phyloP scores from a whole-genome alignment of 2,888 invertebrate genomes.

The Pterobdella sp. region DNA sequence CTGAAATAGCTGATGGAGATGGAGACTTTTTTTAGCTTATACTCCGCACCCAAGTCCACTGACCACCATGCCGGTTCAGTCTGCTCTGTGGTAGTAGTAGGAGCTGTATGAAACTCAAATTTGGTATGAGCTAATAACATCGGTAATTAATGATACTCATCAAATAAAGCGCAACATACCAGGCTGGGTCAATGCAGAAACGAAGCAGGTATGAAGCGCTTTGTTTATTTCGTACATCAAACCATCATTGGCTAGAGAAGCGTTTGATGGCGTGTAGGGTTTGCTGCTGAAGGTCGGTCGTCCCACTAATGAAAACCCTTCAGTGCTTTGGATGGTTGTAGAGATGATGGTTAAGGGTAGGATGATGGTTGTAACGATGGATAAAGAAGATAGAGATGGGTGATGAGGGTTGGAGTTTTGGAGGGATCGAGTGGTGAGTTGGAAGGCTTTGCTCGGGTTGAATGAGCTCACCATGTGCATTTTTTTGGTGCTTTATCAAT shows the following conservation, averaged over 20 bases:
- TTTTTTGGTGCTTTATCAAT: too few relatives aligned
- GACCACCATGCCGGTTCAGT: not conserved
- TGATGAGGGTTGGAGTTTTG: too few relatives aligned
- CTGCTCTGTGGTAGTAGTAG: not conserved
- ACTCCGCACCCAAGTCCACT: conserved; percentile 10
- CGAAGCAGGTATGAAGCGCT: conserved; percentile 15
- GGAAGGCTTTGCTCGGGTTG: too few relatives aligned
- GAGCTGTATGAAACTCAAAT: not conserved
- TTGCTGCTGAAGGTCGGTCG: conserved; percentile 10
- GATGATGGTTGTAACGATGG: not conserved
- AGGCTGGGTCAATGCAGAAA: not conserved
- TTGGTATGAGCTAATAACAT: not conserved
- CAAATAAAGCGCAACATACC: too few relatives aligned
- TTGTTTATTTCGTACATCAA: not conserved
- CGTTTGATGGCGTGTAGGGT: not conserved
- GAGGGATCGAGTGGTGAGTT: too few relatives aligned
- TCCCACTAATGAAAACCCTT: not conserved
- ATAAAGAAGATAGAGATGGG: too few relatives aligned
- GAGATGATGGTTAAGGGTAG: not conserved
- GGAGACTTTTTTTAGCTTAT: not conserved
- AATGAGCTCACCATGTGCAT: too few relatives aligned
- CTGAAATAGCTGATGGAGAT: conserved; percentile 1
- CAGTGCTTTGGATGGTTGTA: not conserved
- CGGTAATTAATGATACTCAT: not conserved
- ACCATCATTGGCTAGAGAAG: conserved; percentile 11